These are phyloP conservation scores for Goniozus legneri DNA, from an alignment of 1,140 invertebrate genomes.

Conservation along the genomic window DNA sequence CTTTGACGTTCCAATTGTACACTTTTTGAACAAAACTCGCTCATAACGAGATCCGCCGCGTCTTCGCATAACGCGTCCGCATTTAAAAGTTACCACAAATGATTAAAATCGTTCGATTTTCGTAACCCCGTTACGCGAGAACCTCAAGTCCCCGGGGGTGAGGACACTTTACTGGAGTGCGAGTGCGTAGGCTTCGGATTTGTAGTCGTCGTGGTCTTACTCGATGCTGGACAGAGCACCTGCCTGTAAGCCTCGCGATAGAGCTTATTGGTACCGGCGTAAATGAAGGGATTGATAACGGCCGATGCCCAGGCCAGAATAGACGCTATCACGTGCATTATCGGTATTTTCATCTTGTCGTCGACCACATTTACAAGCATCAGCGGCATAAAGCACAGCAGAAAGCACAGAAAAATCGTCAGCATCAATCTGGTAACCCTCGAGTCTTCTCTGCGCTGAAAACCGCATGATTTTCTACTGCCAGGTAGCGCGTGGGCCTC, in stretches of 20 bases:
- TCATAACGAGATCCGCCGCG: too few species aligned
- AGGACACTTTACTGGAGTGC: slow-evolving; percentile 47
- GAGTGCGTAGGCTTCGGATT: slow-evolving; percentile 30
- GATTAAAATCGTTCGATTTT: too few species aligned
- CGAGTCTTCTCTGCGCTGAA: slow-evolving; percentile 65
- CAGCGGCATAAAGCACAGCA: slow-evolving; percentile 79
- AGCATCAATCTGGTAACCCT: slow-evolving; percentile 80
- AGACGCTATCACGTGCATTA: slow-evolving; percentile 74
- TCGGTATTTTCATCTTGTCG: slow-evolving; percentile 68
- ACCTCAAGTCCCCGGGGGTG: slow-evolving; percentile 28
- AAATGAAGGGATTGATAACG: slow-evolving; percentile 84
- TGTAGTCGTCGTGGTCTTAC: slow-evolving; percentile 18
- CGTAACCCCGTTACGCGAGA: too few species aligned
- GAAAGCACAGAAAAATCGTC: slow-evolving; percentile 80
- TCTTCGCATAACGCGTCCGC: too few species aligned
- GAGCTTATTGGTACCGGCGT: slow-evolving; percentile 79
- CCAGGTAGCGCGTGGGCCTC: slow-evolving; percentile 60
- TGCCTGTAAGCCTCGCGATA: slow-evolving; percentile 74
- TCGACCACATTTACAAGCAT: slow-evolving; percentile 84
- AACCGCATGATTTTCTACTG: slow-evolving; percentile 43
- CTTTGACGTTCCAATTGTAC: too few species aligned
- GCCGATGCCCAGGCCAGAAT: slow-evolving; percentile 82
- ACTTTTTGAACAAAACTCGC: too few species aligned
- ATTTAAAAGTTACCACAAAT: too few species aligned
- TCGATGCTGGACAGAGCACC: slow-evolving; percentile 54